Base-by-base conservation (phyloP, 2,797 vertebrate genomes). In the Microctenopoma lineatum region DNA sequence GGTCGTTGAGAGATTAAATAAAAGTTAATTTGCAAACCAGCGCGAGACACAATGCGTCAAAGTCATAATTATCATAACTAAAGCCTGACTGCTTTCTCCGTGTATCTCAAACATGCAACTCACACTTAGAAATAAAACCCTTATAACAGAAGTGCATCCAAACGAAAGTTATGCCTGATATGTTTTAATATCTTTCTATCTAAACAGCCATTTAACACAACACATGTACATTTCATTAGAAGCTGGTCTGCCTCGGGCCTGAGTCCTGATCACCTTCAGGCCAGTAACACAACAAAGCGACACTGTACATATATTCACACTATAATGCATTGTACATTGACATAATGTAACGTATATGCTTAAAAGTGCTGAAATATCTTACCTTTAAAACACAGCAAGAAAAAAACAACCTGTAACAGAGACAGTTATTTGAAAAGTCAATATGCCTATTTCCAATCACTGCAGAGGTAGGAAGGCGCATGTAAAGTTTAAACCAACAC, bases 301-400 rank as follows among this genome's bases (percentile, higher is more conserved):
- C 67, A 59, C 63, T 55, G 47, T 70, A 77, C 76, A 84, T 70
- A 84, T 70, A 72, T 32, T 57, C 83, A 85, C 79, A 80, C 73
- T 78, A 80, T 51, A 57, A 78, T 75, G 73, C 70, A 36, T 60
- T 42, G 80, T 72, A 85, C 79, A 79, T 55, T 60, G 56, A 84
- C 75, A 77, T 83, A 70, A 87, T 66, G 77, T 73, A 80, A 85
- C 55, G 70, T 71, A 89, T 83, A 92, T 80, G 80, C 70, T 92
- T 75, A 82, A 93, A 94, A 93, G 93, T 93, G 94, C 91, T 89
- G 85, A 91, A 90, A 87, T 87, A 80, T 90, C 90, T 93, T 92
- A 91, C 89, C 90, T 91, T 91, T 89, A 88, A 93, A 89, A 90
- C 86, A 92, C 83, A 90, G 88, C 83, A 88, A 90, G 75, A 87